phyloP scores from a whole-genome alignment of 92 coral and sea anemone species.

The Heliopora coerulea region DNA sequence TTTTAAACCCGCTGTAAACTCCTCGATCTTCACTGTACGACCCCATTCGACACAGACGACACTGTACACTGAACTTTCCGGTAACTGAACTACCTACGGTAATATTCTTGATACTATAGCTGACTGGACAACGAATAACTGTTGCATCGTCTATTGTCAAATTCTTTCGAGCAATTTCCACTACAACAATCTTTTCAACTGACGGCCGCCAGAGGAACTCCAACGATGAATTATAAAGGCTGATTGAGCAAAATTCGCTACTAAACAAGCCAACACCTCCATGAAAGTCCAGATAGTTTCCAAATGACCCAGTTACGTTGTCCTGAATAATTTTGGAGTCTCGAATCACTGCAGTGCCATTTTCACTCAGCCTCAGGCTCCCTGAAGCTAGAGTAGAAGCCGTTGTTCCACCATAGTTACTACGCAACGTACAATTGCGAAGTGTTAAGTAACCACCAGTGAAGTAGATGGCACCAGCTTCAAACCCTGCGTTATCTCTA shows the following conservation, averaged over 20 bases:
- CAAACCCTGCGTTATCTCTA: constrained; percentile 24
- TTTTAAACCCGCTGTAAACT: not conserved
- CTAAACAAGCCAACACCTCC: not conserved
- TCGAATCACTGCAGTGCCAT: not conserved
- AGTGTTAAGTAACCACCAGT: constrained; percentile 21
- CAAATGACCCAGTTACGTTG: not conserved
- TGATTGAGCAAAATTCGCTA: not conserved
- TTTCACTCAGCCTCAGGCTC: constrained; percentile 3
- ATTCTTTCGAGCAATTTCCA: constrained; percentile 14
- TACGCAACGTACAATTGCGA: constrained; percentile 29
- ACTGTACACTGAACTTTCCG: constrained; percentile 14
- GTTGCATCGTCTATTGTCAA: constrained; percentile 26
- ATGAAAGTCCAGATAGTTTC: not conserved
- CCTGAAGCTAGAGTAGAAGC: not conserved
- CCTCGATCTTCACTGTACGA: constrained; percentile 42
- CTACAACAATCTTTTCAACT: not conserved
- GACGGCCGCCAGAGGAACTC: not conserved
- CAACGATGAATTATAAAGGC: not conserved
- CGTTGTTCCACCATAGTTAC: constrained; percentile 29
- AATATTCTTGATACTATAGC: not conserved
- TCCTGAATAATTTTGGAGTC: constrained; percentile 12
- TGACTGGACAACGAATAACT: constrained; percentile 38
- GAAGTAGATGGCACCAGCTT: constrained; percentile 43
- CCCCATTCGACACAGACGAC: constrained; percentile 37
- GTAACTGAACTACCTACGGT: not conserved